These are phyloP conservation scores for Polia nebulosa DNA, from an alignment of 2,888 invertebrate species.

Conservation along the genomic window DNA sequence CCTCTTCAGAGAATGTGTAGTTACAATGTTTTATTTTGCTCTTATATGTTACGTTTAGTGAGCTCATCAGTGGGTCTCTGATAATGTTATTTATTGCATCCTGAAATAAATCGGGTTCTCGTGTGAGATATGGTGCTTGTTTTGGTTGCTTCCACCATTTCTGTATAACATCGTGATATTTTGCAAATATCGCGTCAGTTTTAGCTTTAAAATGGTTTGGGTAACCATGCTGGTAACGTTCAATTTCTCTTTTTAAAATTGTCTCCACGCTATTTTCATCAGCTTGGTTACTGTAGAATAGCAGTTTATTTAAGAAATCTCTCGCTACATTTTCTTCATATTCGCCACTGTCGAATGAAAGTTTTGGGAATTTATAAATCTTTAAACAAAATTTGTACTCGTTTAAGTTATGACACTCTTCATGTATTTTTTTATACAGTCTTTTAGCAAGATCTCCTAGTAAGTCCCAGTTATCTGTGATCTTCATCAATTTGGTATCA, in stretches of 20 bases:
- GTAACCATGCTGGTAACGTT: background rate
- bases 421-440: background rate
- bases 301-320: background rate
- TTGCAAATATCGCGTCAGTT: slow-evolving; percentile 30
- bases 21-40: slow-evolving; percentile 6
- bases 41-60: slow-evolving; percentile 9
- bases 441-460: background rate
- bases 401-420: background rate
- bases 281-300: slow-evolving; percentile 3
- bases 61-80: slow-evolving; percentile 28
- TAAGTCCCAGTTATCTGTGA: background rate
- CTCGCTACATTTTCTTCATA: background rate
- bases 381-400: background rate
- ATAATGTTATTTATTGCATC: slow-evolving; percentile 19
- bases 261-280: background rate
- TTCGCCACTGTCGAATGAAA: background rate
- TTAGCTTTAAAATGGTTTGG: background rate
- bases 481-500: slow-evolving; percentile 15
- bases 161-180: slow-evolving; percentile 47
- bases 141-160: slow-evolving; percentile 14
- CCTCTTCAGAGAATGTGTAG: background rate
- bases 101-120: background rate
- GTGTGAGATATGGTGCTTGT: slow-evolving; percentile 2
- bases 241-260: slow-evolving; percentile 7
- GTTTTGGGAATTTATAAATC: slow-evolving; percentile 2